Evolutionary conservation across 1,140 invertebrate species (phyloP).

Genomic region (Drosophila subobscura): DNA sequence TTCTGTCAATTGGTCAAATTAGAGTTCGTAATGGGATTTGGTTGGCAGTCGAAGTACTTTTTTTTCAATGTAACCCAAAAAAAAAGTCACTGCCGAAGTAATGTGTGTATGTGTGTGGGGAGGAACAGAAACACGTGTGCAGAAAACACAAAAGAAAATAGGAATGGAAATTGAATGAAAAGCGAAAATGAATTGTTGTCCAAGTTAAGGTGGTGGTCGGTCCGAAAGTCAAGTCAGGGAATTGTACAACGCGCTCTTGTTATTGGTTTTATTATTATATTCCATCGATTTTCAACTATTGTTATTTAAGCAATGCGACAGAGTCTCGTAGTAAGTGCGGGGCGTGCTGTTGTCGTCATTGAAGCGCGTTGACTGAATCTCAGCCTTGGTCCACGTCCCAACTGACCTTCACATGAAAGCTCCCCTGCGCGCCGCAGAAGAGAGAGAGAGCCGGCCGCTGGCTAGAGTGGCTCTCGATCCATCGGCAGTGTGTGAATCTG

Average conservation of each 20-base stretch:
- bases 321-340: constrained; percentile 42
- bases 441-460: neutral
- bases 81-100: constrained; percentile 65
- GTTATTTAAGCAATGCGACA: constrained; percentile 28
- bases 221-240: constrained; percentile 32
- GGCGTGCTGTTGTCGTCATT: constrained; percentile 68
- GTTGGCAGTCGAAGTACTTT: constrained; percentile 60
- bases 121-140: constrained; percentile 66
- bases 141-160: constrained; percentile 41
- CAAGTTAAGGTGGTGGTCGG: constrained; percentile 1
- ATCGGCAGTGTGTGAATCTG: neutral
- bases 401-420: constrained; percentile 66
- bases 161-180: constrained; percentile 16
- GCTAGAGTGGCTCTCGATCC: neutral
- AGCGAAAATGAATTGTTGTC: constrained; percentile 48
- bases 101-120: constrained; percentile 16
- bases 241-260: constrained; percentile 1
- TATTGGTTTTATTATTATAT: constrained; percentile 2
- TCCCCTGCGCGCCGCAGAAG: neutral
- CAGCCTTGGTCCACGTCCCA: constrained; percentile 52
- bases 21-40: constrained; percentile 16
- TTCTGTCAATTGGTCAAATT: constrained; percentile 73
- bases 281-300: constrained; percentile 3
- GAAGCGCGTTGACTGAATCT: constrained; percentile 63
- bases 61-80: constrained; percentile 52